Evolutionary conservation across 2,113 vertebrate genomes (phyloP).

Genomic region (Xiphias gladius): DNA sequence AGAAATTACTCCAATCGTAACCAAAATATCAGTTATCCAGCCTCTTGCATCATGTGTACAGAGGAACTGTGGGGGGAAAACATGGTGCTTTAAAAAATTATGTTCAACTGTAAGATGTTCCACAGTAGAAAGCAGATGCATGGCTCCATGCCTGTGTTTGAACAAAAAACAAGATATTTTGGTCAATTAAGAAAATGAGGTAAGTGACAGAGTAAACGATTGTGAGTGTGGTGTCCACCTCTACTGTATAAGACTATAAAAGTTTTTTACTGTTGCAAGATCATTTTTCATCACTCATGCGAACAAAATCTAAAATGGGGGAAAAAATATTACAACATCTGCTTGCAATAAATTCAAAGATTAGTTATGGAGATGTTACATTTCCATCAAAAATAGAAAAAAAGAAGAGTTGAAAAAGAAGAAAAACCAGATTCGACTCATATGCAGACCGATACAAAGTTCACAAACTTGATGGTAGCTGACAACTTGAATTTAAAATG

Average conservation of each 20-base stretch:
- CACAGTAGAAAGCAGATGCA: background rate
- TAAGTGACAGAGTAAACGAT: background rate
- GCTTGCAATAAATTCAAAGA: constrained; percentile 10
- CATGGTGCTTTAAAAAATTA: too few relatives aligned
- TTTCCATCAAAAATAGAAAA: background rate
- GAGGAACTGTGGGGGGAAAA: background rate
- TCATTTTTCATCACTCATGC: background rate
- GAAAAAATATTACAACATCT: constrained; percentile 12
- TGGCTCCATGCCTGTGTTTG: background rate
- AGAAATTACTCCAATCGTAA: background rate
- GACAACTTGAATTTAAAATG: constrained; percentile 29
- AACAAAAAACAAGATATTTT: background rate
- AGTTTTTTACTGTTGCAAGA: constrained; percentile 6
- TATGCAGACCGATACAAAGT: background rate
- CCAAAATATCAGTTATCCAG: background rate
- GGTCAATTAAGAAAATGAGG: background rate
- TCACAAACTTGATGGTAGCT: constrained; percentile 4
- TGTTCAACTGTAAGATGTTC: constrained; percentile 6
- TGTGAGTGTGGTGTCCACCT: background rate
- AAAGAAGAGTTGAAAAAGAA: constrained; percentile 1
- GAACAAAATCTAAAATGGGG: background rate
- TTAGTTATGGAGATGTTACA: background rate
- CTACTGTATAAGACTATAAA: background rate
- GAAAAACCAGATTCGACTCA: background rate
- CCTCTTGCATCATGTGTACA: background rate